Evolutionary conservation across 2,797 vertebrate species (phyloP).

Genomic region (Rhinella marina): DNA sequence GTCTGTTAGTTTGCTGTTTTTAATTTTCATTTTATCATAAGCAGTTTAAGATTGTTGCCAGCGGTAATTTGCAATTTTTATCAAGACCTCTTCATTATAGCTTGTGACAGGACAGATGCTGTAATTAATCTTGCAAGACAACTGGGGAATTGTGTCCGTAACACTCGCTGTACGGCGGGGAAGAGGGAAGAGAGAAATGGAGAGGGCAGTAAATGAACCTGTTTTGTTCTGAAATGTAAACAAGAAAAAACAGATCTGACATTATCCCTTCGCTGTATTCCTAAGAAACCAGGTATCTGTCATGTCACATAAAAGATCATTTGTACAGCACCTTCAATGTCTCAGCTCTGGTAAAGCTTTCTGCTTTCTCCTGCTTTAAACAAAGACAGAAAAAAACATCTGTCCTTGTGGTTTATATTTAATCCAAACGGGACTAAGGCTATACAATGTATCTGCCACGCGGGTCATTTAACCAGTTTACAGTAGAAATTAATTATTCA

Average conservation of each 20-base stretch:
- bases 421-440: constrained; percentile 30
- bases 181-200: constrained; percentile 47
- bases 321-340: constrained; percentile 44
- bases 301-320: constrained; percentile 62
- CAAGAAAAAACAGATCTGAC: constrained; percentile 62
- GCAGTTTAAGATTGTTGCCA: constrained; percentile 98
- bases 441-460: not conserved
- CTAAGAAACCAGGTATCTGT: constrained; percentile 61
- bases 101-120: constrained; percentile 99
- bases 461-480: not conserved
- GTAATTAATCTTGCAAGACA: constrained; percentile 97
- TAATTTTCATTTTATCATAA: constrained; percentile 99
- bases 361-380: constrained; percentile 33
- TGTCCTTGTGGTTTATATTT: constrained; percentile 41
- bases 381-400: constrained; percentile 51
- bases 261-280: constrained; percentile 57
- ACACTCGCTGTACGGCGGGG: constrained; percentile 71
- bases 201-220: constrained; percentile 57
- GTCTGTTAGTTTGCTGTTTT: constrained; percentile 90
- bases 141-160: constrained; percentile 86
- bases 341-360: constrained; percentile 22
- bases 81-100: constrained; percentile 94
- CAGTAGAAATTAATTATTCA: not conserved
- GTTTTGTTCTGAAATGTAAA: constrained; percentile 61
- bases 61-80: constrained; percentile 98